Percentiles rank a stretch among this genome's conserved stretches.
Evolutionary conservation across 2,113 vertebrate genomes (phyloP).

Genomic region (Heterocephalus glaber): DNA sequence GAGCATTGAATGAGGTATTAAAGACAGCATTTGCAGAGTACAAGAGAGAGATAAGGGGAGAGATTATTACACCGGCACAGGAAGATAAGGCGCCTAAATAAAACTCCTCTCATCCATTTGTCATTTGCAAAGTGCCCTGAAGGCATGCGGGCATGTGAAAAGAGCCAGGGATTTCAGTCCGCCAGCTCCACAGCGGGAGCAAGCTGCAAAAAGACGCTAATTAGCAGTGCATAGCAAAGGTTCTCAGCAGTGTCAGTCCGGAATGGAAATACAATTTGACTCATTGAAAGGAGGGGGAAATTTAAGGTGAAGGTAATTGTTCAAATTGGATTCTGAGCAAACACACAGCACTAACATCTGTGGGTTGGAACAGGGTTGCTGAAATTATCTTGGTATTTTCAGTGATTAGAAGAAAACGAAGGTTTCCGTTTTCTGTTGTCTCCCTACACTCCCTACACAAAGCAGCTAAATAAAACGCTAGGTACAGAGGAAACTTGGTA

Average conservation of each 20-base stretch:
- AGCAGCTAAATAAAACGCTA: slow-evolving; percentile 30
- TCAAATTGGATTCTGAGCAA: slow-evolving; percentile 55
- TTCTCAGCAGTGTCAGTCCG: slow-evolving; percentile 57
- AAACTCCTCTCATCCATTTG: slow-evolving; percentile 37
- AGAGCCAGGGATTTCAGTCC: neutral
- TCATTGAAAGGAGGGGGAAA: slow-evolving; percentile 54
- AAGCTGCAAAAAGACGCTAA: slow-evolving; percentile 39
- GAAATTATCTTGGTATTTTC: slow-evolving; percentile 45
- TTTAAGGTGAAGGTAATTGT: slow-evolving; percentile 71
- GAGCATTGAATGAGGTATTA: neutral
- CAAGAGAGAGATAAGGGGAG: neutral
- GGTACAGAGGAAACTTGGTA: neutral
- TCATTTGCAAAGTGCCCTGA: slow-evolving; percentile 50
- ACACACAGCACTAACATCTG: slow-evolving; percentile 40
- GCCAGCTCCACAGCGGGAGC: neutral
- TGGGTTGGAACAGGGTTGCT: slow-evolving; percentile 23
- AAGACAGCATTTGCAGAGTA: neutral
- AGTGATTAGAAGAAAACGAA: slow-evolving; percentile 5
- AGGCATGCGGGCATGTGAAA: slow-evolving; percentile 28
- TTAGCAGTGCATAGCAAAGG: slow-evolving; percentile 51
- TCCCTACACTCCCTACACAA: neutral
- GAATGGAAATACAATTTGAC: slow-evolving; percentile 57
- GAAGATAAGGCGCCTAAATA: slow-evolving; percentile 42
- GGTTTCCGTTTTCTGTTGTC: neutral
- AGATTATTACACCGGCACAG: neutral